These are phyloP conservation scores for Antigone vipio DNA, from an alignment of 2,113 vertebrate species.

Conservation along the genomic window DNA sequence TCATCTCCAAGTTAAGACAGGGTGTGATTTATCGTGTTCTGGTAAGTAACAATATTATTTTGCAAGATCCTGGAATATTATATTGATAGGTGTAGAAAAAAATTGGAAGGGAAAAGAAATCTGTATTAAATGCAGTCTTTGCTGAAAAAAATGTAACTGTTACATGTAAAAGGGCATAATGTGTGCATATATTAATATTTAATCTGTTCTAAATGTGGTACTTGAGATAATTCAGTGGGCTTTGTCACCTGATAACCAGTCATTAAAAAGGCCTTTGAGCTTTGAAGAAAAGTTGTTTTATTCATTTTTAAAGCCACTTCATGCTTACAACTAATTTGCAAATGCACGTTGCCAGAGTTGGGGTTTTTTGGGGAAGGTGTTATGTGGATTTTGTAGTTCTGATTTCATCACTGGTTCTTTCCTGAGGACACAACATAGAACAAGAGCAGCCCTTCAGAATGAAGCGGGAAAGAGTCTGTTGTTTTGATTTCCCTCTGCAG, in stretches of 20 bases:
- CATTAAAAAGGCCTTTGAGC: not conserved
- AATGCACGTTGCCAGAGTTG: not conserved
- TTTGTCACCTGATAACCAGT: not conserved
- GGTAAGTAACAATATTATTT: slow-evolving; percentile 36
- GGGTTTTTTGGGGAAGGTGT: not conserved
- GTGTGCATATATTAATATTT: not conserved
- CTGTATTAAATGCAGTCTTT: not conserved
- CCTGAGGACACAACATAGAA: not conserved
- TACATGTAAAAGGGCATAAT: not conserved
- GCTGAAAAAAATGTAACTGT: not conserved
- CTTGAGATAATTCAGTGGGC: not conserved
- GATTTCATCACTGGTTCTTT: not conserved
- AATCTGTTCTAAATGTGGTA: not conserved
- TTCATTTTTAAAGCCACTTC: not conserved
- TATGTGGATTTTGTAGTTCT: not conserved
- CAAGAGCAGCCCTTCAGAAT: slow-evolving; percentile 18
- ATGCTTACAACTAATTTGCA: not conserved
- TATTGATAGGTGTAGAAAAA: not conserved
- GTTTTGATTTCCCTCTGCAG: slow-evolving; percentile 40
- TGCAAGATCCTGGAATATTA: not conserved
- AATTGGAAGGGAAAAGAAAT: not conserved
- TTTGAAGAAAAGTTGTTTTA: not conserved
- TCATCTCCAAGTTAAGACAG: not conserved
- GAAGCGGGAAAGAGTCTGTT: not conserved
- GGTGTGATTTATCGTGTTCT: not conserved